phyloP scores from a whole-genome alignment of 2,797 vertebrate species.

The Paguma larvata region DNA sequence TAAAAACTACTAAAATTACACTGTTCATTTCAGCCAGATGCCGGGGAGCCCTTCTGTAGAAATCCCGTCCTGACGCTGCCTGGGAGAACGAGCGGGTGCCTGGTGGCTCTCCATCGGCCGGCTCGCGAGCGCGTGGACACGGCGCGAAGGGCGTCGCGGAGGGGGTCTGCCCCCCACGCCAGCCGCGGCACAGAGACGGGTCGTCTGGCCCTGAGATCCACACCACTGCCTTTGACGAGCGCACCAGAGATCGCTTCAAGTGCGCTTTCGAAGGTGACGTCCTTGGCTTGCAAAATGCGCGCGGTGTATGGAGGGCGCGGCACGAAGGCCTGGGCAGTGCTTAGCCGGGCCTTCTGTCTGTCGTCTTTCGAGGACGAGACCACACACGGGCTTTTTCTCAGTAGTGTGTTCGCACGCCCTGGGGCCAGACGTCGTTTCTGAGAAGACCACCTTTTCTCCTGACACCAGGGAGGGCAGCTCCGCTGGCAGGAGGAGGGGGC shows the following conservation, averaged over 20 bases:
- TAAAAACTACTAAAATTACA: conserved; percentile 74
- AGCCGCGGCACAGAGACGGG: conserved; percentile 81
- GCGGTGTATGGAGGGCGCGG: conserved; percentile 23
- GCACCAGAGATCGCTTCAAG: conserved; percentile 68
- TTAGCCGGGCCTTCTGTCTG: conserved; percentile 69
- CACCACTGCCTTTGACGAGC: conserved; percentile 72
- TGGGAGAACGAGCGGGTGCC: conserved; percentile 76
- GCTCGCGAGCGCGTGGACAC: conserved; percentile 6
- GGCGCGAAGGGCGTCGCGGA: conserved; percentile 19
- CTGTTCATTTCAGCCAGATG: conserved; percentile 80
- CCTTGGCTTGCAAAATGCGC: conserved; percentile 63
- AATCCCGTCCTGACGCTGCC: background rate
- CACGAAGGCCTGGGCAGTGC: conserved; percentile 61
- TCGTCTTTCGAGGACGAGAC: conserved; percentile 49
- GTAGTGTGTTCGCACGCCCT: background rate
- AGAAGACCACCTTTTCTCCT: background rate
- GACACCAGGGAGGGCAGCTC: rapidly evolving
- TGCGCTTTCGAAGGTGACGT: conserved; percentile 79
- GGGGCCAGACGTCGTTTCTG: background rate
- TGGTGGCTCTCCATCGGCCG: conserved; percentile 46
- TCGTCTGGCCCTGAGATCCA: conserved; percentile 22
- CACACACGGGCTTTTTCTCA: conserved; percentile 52
- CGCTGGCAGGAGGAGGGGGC: background rate
- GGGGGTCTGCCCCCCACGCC: conserved; percentile 31
- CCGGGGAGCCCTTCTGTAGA: conserved; percentile 53